These are phyloP conservation scores for Portunus trituberculatus DNA, from an alignment of 1,140 invertebrate species.

Conservation along the genomic window DNA sequence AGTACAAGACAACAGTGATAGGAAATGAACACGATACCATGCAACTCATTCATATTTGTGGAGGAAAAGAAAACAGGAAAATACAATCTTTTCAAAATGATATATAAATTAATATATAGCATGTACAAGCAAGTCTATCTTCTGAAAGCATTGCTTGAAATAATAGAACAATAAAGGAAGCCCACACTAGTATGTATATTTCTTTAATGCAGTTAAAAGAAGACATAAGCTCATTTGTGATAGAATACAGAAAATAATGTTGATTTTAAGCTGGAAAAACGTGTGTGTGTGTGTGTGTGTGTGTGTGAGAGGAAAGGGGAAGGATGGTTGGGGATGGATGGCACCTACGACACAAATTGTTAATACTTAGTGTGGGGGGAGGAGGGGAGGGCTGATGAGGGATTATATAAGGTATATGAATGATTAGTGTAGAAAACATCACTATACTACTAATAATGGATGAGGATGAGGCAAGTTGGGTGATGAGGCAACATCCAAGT, in stretches of 20 bases:
- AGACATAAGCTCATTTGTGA: not conserved
- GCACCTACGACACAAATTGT: conserved; percentile 4
- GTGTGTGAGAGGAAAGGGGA: not conserved
- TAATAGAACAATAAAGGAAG: no score
- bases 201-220: not conserved
- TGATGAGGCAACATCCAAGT: conserved; percentile 3
- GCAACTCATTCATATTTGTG: no score
- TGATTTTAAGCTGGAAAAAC: not conserved
- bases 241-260: not conserved
- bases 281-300: conserved; percentile 40
- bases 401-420: not conserved
- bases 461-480: not conserved
- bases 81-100: not conserved
- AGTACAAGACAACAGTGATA: no score
- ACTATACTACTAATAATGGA: not conserved
- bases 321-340: not conserved
- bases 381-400: not conserved
- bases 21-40: no score
- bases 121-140: no score
- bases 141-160: no score
- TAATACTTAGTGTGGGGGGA: not conserved
- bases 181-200: no score
- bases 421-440: conserved; percentile 23
- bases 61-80: not conserved
- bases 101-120: no score